A percentile compares a stretch with the other conserved stretches of the same genome.
These are phyloP conservation scores for Amaurobius ferox DNA, from an alignment of 2,888 invertebrate species.

Conservation along the genomic window DNA sequence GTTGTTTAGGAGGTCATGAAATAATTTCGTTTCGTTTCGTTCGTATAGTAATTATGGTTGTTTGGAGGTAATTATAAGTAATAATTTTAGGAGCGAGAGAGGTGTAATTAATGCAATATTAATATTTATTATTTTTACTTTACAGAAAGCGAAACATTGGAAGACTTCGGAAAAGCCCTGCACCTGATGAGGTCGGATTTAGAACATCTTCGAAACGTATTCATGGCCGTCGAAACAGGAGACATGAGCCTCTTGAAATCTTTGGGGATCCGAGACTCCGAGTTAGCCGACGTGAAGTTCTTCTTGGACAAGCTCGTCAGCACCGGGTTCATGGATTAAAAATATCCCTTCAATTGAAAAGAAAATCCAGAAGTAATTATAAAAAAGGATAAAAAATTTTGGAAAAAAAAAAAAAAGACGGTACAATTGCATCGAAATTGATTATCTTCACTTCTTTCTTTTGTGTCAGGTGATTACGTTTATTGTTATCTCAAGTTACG, in stretches of 20 bases:
- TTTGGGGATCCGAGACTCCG: slow-evolving; percentile 95
- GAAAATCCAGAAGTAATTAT: not conserved
- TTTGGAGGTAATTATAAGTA: no score
- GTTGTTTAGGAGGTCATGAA: no score
- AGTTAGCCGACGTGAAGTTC: slow-evolving; percentile 95
- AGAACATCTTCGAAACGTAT: slow-evolving; percentile 94
- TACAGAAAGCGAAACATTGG: slow-evolving; percentile 94
- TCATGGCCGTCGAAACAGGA: slow-evolving; percentile 96
- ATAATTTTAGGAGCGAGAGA: no score
- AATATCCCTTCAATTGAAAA: not conserved
- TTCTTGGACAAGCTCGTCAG: slow-evolving; percentile 96
- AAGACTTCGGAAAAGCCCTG: slow-evolving; percentile 93
- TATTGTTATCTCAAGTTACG: slow-evolving; percentile 51
- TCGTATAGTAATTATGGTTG: no score
- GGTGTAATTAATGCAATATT: no score
- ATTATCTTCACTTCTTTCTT: slow-evolving; percentile 49
- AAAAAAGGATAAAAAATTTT: not conserved
- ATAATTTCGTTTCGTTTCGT: no score
- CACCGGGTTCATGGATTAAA: slow-evolving; percentile 93
- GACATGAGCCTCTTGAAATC: slow-evolving; percentile 95
- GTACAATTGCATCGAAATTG: slow-evolving; percentile 61
- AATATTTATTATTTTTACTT: no score
- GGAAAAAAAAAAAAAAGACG: slow-evolving; percentile 8
- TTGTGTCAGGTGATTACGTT: slow-evolving; percentile 27
- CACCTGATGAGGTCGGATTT: slow-evolving; percentile 91